Base-by-base conservation (phyloP, 2,113 vertebrate genomes). In the Mus pahari region DNA sequence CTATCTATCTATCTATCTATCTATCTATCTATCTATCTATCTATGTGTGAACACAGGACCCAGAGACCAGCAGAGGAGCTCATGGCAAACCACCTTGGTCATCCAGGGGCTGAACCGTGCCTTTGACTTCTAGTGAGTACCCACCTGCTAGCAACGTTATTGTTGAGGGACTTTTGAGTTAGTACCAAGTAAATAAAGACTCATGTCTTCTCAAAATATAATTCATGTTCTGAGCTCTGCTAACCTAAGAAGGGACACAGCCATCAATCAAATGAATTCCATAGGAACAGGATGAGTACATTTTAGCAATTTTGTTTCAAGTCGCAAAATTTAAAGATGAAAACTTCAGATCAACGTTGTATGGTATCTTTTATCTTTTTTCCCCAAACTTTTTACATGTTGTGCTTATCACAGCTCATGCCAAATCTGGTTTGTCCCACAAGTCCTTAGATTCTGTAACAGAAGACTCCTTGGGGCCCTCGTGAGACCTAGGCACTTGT, bases 401-500 rank as follows among this genome's bases (percentile, higher is more conserved):
- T 55, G n/a, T 75, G 1, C 3, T 39, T 31, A 53, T 33, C 1
- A 0, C 24, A 12, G 42, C 2, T 48, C 9, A 5, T 12, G 26
- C 24, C 14, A 3, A 39, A 45, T 14, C 36, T 36, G 26, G 2
- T 17, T n/a, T 5, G 8, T 48, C 2, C 28, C 2, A 1, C 9
- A 42, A 73, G 17, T 14, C 66, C 0, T 0, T 1, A 0, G 2
- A 6, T 39, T 39, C 33, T 64, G 10, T 24, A 26, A 86, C 0
- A 31, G 36, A 17, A 11, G 0, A 8, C 17, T 55, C 22, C 28
- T 12, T 26, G 24, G 50, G 3, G 1, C 19, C 24, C 28, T 5
- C 22, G 5, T 17, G 24, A 36, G 8, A 5, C 26, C 45, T 22
- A 45, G 39, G 4, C 36, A 13, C n/a, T 22, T 73, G 42, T 13